A percentile compares a stretch with the other conserved stretches of the same genome.
Conservation (phyloP, 2,797 vertebrate species). For the Sphenodon punctatus region DNA sequence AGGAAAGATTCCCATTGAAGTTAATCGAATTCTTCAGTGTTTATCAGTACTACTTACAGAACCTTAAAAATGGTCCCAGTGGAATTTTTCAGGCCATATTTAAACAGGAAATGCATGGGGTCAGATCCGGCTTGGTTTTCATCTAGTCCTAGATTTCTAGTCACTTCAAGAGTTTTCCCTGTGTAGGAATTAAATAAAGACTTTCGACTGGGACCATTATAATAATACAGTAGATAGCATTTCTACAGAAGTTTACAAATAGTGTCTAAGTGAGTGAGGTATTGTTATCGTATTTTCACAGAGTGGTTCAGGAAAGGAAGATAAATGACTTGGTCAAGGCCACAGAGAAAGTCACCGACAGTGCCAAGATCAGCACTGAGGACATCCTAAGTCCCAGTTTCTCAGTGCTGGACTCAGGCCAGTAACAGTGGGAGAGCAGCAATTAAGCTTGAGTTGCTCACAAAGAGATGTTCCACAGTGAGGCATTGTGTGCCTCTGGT, state of each 20-base stretch:
- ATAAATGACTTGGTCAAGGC: too few species aligned
- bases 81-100: neutral
- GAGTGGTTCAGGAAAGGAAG: too few species aligned
- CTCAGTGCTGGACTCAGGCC: too few species aligned
- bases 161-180: neutral
- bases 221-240: too few species aligned
- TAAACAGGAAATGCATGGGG: neutral
- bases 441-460: neutral
- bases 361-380: too few species aligned
- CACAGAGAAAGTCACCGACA: too few species aligned
- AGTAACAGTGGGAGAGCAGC: neutral
- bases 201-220: too few species aligned
- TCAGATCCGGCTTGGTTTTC: neutral
- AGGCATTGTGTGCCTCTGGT: neutral
- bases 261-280: too few species aligned
- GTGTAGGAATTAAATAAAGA: too few species aligned
- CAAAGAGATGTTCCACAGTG: neutral
- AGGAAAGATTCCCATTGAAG: conserved; percentile 7
- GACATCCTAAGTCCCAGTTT: too few species aligned
- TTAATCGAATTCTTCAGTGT: neutral
- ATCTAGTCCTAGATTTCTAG: neutral
- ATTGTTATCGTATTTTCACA: too few species aligned
- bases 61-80: neutral
- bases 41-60: neutral
- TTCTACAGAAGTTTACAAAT: too few species aligned